Conservation (phyloP, 2,888 invertebrate species). For the Cataglyphis albicans region DNA sequence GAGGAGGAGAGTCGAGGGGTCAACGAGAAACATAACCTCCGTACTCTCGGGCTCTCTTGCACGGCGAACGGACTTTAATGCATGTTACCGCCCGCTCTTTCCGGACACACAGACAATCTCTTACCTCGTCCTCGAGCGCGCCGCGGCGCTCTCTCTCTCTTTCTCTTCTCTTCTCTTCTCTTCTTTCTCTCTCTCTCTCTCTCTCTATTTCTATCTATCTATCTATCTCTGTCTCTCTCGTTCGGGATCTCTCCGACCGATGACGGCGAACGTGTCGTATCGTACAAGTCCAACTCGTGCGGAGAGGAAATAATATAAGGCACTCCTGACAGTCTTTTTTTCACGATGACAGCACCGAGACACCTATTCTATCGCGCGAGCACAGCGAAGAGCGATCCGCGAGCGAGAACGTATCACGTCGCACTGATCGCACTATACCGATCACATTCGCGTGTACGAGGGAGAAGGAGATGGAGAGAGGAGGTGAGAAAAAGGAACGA, state of each 20-base stretch:
- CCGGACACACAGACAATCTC: slow-evolving; percentile 43
- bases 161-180: background rate
- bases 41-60: slow-evolving; percentile 34
- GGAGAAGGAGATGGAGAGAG: slow-evolving; percentile 2
- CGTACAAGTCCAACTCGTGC: background rate
- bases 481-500: background rate
- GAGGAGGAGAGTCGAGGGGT: slow-evolving; percentile 70
- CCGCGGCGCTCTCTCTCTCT: slow-evolving; percentile 13
- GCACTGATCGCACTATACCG: slow-evolving; percentile 61
- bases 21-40: slow-evolving; percentile 80
- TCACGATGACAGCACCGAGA: slow-evolving; percentile 58
- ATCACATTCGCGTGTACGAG: slow-evolving; percentile 41
- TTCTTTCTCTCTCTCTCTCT: slow-evolving; percentile 2
- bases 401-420: slow-evolving; percentile 65
- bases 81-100: slow-evolving; percentile 55
- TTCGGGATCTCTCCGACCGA: slow-evolving; percentile 41
- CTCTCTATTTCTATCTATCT: background rate
- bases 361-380: slow-evolving; percentile 42
- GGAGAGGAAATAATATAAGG: slow-evolving; percentile 30
- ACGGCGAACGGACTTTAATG: slow-evolving; percentile 44
- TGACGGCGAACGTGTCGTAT: slow-evolving; percentile 10
- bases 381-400: slow-evolving; percentile 54
- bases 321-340: slow-evolving; percentile 73
- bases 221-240: slow-evolving; percentile 2
- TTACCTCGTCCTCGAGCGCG: slow-evolving; percentile 72